These are phyloP conservation scores for Poeciliopsis turrubarensis DNA, from an alignment of 2,113 vertebrate species.

Conservation along the genomic window DNA sequence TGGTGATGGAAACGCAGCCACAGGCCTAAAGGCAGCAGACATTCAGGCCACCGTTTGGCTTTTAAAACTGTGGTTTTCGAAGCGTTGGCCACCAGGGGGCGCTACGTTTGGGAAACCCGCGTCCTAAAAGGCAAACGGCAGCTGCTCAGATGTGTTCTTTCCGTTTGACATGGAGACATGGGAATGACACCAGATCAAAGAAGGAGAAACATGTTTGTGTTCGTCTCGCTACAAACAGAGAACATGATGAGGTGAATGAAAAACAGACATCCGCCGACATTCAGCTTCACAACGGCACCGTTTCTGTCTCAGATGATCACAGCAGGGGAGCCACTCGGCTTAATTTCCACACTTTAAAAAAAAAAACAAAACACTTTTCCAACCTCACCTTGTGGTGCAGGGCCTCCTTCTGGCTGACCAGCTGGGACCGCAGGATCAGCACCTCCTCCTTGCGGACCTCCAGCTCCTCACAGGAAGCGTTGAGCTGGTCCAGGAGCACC, in stretches of 20 bases:
- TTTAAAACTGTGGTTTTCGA: too few relatives aligned
- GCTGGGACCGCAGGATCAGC: constrained; percentile 95
- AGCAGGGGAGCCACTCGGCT: too few relatives aligned
- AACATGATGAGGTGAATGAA: constrained; percentile 22
- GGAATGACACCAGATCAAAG: not conserved
- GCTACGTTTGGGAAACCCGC: too few relatives aligned
- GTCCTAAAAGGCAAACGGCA: not conserved
- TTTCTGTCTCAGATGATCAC: too few relatives aligned
- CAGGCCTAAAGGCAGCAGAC: not conserved
- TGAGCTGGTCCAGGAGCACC: constrained; percentile 94
- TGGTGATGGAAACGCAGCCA: too few relatives aligned
- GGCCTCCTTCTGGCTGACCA: constrained; percentile 97
- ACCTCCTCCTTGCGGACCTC: constrained; percentile 98
- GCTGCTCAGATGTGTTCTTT: not conserved
- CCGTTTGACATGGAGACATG: not conserved
- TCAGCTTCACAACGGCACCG: not conserved
- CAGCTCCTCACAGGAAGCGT: constrained; percentile 91
- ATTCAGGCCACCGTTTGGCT: not conserved
- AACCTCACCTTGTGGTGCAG: constrained; percentile 90
- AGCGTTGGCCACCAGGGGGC: too few relatives aligned
- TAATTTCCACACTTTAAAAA: too few relatives aligned
- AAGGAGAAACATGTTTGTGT: not conserved
- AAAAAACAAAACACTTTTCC: too few relatives aligned
- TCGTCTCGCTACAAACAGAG: constrained; percentile 12
- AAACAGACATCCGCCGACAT: constrained; percentile 8